Evolutionary conservation across 1,140 invertebrate species (phyloP), one percentile per base, ranked within the genome.

Genomic region (Megathymus violae): DNA sequence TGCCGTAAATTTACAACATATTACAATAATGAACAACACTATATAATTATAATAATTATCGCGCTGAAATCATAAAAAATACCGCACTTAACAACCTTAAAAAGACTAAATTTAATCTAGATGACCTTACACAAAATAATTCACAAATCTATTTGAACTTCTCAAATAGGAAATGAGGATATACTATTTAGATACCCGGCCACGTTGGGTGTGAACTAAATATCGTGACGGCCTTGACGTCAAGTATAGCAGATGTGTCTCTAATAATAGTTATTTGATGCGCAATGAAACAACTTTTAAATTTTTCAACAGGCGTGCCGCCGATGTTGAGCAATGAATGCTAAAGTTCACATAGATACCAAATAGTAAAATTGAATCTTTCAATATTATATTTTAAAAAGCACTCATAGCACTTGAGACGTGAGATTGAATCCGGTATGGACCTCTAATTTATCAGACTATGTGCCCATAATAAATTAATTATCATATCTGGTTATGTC

Each of bases 161-260:
- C 3, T 31, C 31, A 14, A 38, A 52, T 34, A 52, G 48, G 34
- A 52, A 52, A 52, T 16, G 15, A 9, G 34, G 10, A 11, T 52
- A 31, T 38, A 52, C 50, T 38, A 40, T 41, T 13, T 14, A 41
- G 16, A 34, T 25, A 9, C 27, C 19, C 13, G 25, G 3, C 14
- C 14, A 52, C 38, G n/a, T 54, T 31, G 27, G 27, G 50, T 36
- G 40, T 17, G 48, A 51, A 38, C 48, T 9, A 7, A 31, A 40
- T 52, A 17, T 36, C 36, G 38, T 40, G 51, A 4, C 27, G 16
- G 0, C 51, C 51, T 56, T 56, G 51, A 56, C 51, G 41, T 56
- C 43, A 56, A n/a, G n/a, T n/a, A 41, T 54, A 25, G 40, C 13
- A 56, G 51, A 56, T 56, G 38, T 38, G 15, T 27, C 36, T 15